A percentile compares a stretch with the other conserved stretches of the same genome.
Evolutionary conservation across 2,113 vertebrate species (phyloP).

Genomic region (Erpornis zantholeuca): DNA sequence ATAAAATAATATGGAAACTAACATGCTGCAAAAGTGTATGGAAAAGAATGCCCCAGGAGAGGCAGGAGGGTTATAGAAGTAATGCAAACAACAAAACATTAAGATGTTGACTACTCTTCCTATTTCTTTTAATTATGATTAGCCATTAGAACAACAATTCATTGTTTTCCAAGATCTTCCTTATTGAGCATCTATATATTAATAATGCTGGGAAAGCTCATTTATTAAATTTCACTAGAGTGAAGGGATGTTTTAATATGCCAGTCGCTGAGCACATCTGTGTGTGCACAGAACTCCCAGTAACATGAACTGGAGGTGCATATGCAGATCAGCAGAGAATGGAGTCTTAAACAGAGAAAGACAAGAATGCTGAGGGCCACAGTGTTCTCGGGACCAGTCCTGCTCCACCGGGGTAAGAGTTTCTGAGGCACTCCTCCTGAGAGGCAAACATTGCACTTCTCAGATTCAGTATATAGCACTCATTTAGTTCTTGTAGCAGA

Average conservation of each 20-base stretch:
- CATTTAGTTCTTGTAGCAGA: neutral
- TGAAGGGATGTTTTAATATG: slow-evolving; percentile 10
- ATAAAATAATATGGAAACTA: slow-evolving; percentile 56
- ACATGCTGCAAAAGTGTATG: neutral
- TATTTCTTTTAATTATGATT: slow-evolving; percentile 30
- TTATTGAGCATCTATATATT: slow-evolving; percentile 7
- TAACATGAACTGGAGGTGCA: neutral
- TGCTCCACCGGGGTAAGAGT: neutral
- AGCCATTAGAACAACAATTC: slow-evolving; percentile 46
- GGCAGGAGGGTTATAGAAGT: neutral
- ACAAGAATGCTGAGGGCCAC: neutral
- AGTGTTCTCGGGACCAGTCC: neutral
- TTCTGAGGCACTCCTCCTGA: neutral
- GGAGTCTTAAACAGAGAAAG: neutral
- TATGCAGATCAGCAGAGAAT: neutral
- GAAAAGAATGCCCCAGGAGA: neutral
- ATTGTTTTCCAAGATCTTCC: slow-evolving; percentile 30
- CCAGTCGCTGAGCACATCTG: neutral
- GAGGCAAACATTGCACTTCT: neutral
- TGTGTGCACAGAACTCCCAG: neutral
- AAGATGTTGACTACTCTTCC: neutral
- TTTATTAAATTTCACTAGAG: slow-evolving; percentile 26
- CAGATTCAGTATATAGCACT: neutral
- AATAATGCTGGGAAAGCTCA: neutral
- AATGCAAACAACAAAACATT: neutral